Base-by-base conservation (phyloP, 2,888 invertebrate species). In the Lasioglossum zephyrum region DNA sequence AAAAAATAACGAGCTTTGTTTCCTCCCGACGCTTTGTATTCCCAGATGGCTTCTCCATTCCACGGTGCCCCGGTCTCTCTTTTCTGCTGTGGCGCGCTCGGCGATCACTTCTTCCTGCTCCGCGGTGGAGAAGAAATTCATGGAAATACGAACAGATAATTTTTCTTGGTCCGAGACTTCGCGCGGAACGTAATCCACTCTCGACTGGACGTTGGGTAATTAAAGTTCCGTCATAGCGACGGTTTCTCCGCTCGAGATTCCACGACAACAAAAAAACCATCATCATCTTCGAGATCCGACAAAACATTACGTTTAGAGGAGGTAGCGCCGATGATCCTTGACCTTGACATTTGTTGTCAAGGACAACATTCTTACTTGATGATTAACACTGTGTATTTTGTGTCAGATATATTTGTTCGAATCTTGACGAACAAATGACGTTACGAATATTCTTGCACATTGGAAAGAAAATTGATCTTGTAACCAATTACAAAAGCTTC, bases 11-110 rank as follows among this genome's bases (percentile, higher is more conserved):
- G 39, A 57, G 47, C 47, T 47, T 36, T 31, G 69, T 26, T 70
- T 39, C 8, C 13, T n/a, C 36, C 16, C 18, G 69, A 75, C 74
- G 41, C 31, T 72, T 81, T 75, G 75, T 63, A 80, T 82, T 82
- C 60, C 49, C 60, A 16, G 18, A 11, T 18, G 76, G 44, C 44
- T 72, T 41, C 60, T 72, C 41, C 74, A 36, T 57, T 47, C 57
- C n/a, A 16, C 36, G 31, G 8, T 31, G n/a, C n/a, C 13, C 13
- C 2, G 31, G 41, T 5, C 31, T 18, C 2, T 31, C 53, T 60
- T 53, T 4, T 36, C 18, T 36, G n/a, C 44, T 8, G 18, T 26
- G 8, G 9, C 76, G 9, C 5, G 18, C 11, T 3, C 2, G 11
- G 41, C 31, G 22, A 39, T 49, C n/a, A 47, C 39, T 77, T 18